Percentiles rank a stretch among this genome's conserved stretches.
Conservation (phyloP, 2,888 invertebrate species). For the Smittia sp. region DNA sequence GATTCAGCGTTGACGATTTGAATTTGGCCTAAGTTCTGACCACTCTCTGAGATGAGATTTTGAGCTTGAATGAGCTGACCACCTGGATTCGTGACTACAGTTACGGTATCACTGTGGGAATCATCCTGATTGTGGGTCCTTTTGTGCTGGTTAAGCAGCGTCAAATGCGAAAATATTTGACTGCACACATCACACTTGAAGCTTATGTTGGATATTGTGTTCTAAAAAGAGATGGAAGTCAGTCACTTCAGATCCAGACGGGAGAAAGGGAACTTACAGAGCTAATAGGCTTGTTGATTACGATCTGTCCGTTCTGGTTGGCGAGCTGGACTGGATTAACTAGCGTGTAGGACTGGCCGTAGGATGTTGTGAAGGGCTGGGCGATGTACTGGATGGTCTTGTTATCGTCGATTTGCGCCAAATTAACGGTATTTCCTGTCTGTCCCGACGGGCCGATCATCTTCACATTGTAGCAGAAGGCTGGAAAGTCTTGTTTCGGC, state of each 20-base stretch:
- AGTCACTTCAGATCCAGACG: slow-evolving; percentile 42
- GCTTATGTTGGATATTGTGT: slow-evolving; percentile 75
- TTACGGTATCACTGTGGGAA: slow-evolving; percentile 54
- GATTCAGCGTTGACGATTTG: slow-evolving; percentile 61
- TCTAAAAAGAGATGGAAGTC: slow-evolving; percentile 55
- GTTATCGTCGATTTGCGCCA: slow-evolving; percentile 65
- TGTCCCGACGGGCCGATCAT: slow-evolving; percentile 57
- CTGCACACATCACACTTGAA: slow-evolving; percentile 88
- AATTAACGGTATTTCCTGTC: slow-evolving; percentile 61
- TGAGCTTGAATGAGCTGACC: slow-evolving; percentile 50
- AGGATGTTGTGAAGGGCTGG: slow-evolving; percentile 56
- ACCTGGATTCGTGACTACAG: slow-evolving; percentile 54
- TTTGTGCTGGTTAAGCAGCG: slow-evolving; percentile 81
- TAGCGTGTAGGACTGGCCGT: slow-evolving; percentile 74
- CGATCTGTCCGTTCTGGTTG: slow-evolving; percentile 55
- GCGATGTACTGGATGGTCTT: slow-evolving; percentile 74
- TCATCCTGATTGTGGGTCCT: slow-evolving; percentile 68
- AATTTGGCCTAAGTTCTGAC: slow-evolving; percentile 56
- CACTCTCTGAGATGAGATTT: slow-evolving; percentile 52
- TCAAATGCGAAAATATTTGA: slow-evolving; percentile 78
- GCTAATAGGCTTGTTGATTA: slow-evolving; percentile 53
- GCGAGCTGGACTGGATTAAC: slow-evolving; percentile 83
- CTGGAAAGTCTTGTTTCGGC: slow-evolving; percentile 60
- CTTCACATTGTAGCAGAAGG: slow-evolving; percentile 70
- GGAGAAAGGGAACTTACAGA: slow-evolving; percentile 39